Evolutionary conservation across 2,888 invertebrate genomes (phyloP), one percentile per base, ranked within the genome.

Genomic region (Euclidia mi): DNA sequence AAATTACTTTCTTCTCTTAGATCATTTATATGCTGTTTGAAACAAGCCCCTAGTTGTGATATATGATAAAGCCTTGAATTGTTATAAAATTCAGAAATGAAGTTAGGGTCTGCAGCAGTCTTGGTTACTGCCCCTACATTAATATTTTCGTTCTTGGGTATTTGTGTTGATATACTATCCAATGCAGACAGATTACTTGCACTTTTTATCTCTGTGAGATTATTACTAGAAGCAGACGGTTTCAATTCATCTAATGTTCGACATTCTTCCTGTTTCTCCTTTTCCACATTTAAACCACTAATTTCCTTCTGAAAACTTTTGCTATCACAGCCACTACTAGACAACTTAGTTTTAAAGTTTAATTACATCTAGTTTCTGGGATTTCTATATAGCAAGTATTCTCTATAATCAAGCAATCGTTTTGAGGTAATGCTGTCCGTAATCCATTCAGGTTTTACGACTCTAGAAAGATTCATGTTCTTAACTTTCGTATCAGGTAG

Each of bases 31-130:
- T 98, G 96, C 69, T 98, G 97, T 82, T 98, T 98, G 78, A 98
- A 98, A 63, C 97, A 97, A 10, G 98, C 97, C 0, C 98, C 98
- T 85, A 99, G 96, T 38, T 98, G 98, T 11, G 99, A 97, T 68
- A 99, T 98, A 79, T 99, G 97, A 94, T 99, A 99, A 10, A 99
- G 94, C 35, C 99, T 95, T 0, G 99, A 99, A 82, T 99, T 98
- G 74, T 96, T 97, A 81, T 99, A 99, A 92, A 98, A 99, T 85
- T 99, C 98, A 10, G 97, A 95, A 25, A 99, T 94, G 84, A 99
- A 99, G 65, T 96, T 96, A 0, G 98, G 97, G 91, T 99, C 96
- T 0, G 95, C 95, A 7, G 97, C 96, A 10, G 96, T 96, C 73
- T 95, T 95, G 0, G 95, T 94, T 64, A 65, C 74, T 34, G 67